Percentiles rank a stretch among this genome's conserved stretches.
Conservation (phyloP, 2,797 vertebrate species). For the Capromys pilorides region DNA sequence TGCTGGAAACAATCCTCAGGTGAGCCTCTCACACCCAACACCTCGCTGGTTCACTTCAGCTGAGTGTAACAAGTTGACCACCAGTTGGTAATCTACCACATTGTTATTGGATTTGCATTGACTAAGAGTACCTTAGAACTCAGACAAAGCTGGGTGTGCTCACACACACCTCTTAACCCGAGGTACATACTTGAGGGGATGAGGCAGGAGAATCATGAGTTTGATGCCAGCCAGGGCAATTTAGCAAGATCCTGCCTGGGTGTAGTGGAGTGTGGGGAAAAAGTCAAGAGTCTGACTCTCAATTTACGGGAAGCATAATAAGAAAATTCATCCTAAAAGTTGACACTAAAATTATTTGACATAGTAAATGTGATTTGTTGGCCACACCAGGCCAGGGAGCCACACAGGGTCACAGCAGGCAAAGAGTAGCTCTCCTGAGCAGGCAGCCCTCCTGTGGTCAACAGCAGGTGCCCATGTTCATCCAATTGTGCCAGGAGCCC, state of each 20-base stretch:
- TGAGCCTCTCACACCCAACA: too few relatives aligned
- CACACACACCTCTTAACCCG: background rate
- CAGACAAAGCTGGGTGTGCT: background rate
- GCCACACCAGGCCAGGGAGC: background rate
- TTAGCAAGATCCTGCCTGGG: background rate
- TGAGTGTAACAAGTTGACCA: too few relatives aligned
- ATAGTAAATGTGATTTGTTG: background rate
- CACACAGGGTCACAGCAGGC: background rate
- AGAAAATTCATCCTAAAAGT: background rate
- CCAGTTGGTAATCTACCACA: too few relatives aligned
- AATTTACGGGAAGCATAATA: background rate
- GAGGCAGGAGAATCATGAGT: background rate
- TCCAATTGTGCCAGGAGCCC: background rate
- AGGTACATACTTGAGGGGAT: background rate
- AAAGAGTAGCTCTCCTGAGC: background rate
- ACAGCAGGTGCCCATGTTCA: background rate
- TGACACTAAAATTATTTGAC: background rate
- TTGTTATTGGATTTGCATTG: background rate
- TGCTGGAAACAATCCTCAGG: too few relatives aligned
- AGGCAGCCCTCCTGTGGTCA: background rate
- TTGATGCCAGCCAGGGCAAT: background rate
- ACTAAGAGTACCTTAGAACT: background rate
- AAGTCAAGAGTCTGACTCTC: background rate
- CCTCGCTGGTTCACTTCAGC: too few relatives aligned
- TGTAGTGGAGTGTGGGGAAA: background rate